Base-by-base conservation (phyloP, 2,888 invertebrate genomes). In the Epicampocera succincta region DNA sequence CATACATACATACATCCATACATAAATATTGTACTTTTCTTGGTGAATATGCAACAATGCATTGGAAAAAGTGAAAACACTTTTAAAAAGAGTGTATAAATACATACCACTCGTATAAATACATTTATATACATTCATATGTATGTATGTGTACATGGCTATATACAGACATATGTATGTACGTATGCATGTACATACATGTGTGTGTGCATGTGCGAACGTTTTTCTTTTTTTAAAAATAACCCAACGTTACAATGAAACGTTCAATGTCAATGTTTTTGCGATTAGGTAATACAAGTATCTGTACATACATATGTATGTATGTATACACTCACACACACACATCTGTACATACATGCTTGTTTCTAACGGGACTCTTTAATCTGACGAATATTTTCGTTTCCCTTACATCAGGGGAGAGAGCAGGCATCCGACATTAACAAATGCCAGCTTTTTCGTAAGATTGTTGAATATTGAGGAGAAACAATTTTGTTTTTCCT, bases 221-320 rank as follows among this genome's bases (percentile, higher is more conserved):
- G 33, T 9, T 17, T 29, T 56, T 46, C 46, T 58, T 6, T 58
- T 11, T 42, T 61, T 68, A 54, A 74, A 82, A 78, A 74, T 78
- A 81, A 80, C 44, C 19, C n/a, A 42, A 54, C 40, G 17, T 48
- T 56, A 61, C 74, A 82, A 66, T 74, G 71, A 79, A 68, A 42
- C 44, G 58, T 79, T 83, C 76, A 80, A 76, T 83, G 79, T 76
- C 79, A 76, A 76, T 83, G 79, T 63, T 54, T n/a, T 38, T 63
- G 40, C 12, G 48, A 69, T 75, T 78, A 78, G 82, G 17, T 78
- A 74, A 75, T 71, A 65, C 3, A 12, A 15, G n/a, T n/a, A n/a
- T n/a, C n/a, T n/a, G n/a, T n/a, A 48, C 3, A 38, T 11, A 56
- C 8, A 29, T 25, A 52, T 9, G 17, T 52, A 52, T 2, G 15